Conservation (phyloP, 2,113 vertebrate genomes). For the Ascaphus truei region DNA sequence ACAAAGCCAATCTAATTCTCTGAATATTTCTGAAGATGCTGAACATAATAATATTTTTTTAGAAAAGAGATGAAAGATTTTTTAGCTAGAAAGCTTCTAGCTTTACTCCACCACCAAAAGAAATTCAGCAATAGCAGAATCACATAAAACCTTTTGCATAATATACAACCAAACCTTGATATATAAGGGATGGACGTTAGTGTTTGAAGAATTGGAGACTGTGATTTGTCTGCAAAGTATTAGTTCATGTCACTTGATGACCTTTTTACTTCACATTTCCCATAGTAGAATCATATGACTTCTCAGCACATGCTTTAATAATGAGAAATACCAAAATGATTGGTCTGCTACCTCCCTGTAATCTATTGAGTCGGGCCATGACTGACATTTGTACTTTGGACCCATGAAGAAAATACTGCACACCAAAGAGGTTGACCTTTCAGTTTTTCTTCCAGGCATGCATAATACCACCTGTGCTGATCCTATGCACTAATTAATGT, state of each 20-base stretch:
- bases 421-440: background rate
- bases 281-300: background rate
- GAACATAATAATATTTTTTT: too few species aligned
- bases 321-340: background rate
- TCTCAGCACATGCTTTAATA: background rate
- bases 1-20: too few species aligned
- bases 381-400: constrained; percentile 7
- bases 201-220: too few species aligned
- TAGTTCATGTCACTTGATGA: background rate
- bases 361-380: background rate
- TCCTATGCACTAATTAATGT: background rate
- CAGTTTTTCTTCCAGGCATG: background rate
- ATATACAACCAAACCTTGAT: too few species aligned
- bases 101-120: too few species aligned
- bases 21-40: too few species aligned
- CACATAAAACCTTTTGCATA: too few species aligned
- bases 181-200: too few species aligned
- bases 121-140: too few species aligned
- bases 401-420: background rate
- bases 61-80: too few species aligned
- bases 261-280: background rate
- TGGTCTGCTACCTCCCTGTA: background rate
- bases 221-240: background rate
- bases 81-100: too few species aligned
- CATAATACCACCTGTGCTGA: background rate